Conservation (phyloP, 2,797 vertebrate species). For the Chaenodraco wilsoni region DNA sequence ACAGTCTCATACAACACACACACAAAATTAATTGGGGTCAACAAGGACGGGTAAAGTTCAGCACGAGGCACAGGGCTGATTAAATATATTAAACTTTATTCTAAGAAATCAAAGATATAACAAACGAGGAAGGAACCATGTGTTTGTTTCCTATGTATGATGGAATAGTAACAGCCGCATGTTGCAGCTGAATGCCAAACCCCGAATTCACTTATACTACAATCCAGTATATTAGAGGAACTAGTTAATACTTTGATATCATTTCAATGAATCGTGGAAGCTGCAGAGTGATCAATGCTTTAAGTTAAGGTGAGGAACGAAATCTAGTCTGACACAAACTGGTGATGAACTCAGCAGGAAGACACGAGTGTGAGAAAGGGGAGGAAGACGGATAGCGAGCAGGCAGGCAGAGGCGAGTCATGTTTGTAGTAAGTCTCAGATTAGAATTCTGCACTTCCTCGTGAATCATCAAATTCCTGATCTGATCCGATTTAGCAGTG, state of each 20-base stretch:
- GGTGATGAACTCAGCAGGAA: not conserved
- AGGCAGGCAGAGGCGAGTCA: not conserved
- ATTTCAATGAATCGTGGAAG: slow-evolving; percentile 18
- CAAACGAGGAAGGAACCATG: slow-evolving; percentile 2
- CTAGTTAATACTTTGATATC: slow-evolving; percentile 18
- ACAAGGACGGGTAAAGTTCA: slow-evolving; percentile 50
- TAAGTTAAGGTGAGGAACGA: not conserved
- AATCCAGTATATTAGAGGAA: slow-evolving; percentile 9
- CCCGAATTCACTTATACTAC: not conserved
- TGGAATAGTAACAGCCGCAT: not conserved
- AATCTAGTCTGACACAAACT: not conserved
- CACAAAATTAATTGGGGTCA: slow-evolving; percentile 57
- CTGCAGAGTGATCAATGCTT: not conserved
- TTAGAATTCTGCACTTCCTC: slow-evolving; percentile 27
- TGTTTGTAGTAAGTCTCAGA: slow-evolving; percentile 13
- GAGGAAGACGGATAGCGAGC: not conserved
- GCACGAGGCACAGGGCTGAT: slow-evolving; percentile 15
- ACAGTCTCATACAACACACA: not conserved
- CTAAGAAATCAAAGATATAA: not conserved
- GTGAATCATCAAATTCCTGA: slow-evolving; percentile 33
- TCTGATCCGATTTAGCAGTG: slow-evolving; percentile 40
- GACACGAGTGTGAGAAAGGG: not conserved
- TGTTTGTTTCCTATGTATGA: slow-evolving; percentile 9
- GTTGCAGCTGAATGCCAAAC: slow-evolving; percentile 20
- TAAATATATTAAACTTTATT: slow-evolving; percentile 39